phyloP scores from a whole-genome alignment of 2,888 invertebrate species.

The Melanophora roralis region DNA sequence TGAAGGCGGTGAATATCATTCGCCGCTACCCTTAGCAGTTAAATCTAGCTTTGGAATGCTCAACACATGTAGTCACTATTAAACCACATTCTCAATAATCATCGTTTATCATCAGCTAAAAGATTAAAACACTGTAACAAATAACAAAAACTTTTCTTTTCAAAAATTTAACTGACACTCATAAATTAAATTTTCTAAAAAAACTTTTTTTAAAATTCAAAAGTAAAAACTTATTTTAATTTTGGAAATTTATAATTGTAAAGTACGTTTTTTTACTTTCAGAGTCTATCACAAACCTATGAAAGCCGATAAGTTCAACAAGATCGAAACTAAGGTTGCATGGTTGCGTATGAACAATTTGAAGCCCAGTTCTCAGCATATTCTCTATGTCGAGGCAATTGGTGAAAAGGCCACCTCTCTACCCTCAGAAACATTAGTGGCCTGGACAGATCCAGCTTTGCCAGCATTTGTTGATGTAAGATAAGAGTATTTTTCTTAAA shows the following conservation, averaged over 20 bases:
- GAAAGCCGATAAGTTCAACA: slow-evolving; percentile 80
- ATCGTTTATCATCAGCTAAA: too few species aligned
- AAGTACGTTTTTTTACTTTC: too few species aligned
- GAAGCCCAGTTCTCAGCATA: slow-evolving; percentile 89
- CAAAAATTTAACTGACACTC: background rate
- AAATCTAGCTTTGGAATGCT: too few species aligned
- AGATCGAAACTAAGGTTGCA: slow-evolving; percentile 83
- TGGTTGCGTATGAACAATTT: slow-evolving; percentile 84
- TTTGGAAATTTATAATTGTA: too few species aligned
- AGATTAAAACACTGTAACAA: too few species aligned
- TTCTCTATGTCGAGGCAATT: slow-evolving; percentile 86
- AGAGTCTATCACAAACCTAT: slow-evolving; percentile 85
- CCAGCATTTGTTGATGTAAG: slow-evolving; percentile 90
- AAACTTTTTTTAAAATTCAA: background rate
- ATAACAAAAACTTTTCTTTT: background rate
- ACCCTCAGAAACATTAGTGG: slow-evolving; percentile 88
- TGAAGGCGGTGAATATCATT: too few species aligned
- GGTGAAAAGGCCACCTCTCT: slow-evolving; percentile 83
- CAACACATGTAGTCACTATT: too few species aligned
- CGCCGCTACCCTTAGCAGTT: too few species aligned
- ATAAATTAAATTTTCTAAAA: background rate
- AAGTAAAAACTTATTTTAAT: too few species aligned
- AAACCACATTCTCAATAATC: too few species aligned
- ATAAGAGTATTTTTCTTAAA: background rate
- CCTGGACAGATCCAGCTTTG: slow-evolving; percentile 92